Evolutionary conservation across 2,888 invertebrate genomes (phyloP).

Genomic region (Drosophila putrida): DNA sequence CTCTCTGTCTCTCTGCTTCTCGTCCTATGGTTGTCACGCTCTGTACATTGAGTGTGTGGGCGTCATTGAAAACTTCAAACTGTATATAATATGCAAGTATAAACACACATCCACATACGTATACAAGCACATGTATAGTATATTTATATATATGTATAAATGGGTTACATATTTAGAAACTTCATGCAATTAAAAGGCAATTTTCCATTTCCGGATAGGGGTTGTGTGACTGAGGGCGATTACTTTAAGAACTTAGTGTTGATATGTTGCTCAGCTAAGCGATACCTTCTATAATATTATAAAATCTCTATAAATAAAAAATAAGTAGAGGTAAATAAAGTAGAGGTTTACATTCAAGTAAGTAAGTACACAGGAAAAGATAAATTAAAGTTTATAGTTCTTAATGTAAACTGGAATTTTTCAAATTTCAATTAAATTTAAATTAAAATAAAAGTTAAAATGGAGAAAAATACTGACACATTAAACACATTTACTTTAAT

Average conservation of each 20-base stretch:
- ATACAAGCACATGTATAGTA: neutral
- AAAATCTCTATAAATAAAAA: neutral
- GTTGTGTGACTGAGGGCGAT: constrained; percentile 56
- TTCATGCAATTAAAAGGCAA: constrained; percentile 73
- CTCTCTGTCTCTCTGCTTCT: neutral
- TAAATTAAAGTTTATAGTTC: too few species aligned
- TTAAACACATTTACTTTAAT: too few species aligned
- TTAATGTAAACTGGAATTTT: too few species aligned
- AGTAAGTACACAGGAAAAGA: too few species aligned
- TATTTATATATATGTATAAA: constrained; percentile 6
- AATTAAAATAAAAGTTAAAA: too few species aligned
- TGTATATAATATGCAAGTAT: constrained; percentile 61
- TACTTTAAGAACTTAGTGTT: constrained; percentile 36
- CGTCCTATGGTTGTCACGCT: neutral
- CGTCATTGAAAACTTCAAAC: constrained; percentile 54
- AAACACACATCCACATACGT: neutral
- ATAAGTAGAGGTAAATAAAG: too few species aligned
- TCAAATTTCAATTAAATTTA: too few species aligned
- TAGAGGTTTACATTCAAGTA: too few species aligned
- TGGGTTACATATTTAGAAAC: constrained; percentile 33
- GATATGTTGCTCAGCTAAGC: neutral
- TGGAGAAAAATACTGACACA: too few species aligned
- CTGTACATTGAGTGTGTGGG: constrained; percentile 4
- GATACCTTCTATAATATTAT: constrained; percentile 20
- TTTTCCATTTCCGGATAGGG: constrained; percentile 56